Evolutionary conservation across 2,113 vertebrate genomes (phyloP), one percentile per base, ranked within the genome.

Genomic region (Nerophis ophidion): DNA sequence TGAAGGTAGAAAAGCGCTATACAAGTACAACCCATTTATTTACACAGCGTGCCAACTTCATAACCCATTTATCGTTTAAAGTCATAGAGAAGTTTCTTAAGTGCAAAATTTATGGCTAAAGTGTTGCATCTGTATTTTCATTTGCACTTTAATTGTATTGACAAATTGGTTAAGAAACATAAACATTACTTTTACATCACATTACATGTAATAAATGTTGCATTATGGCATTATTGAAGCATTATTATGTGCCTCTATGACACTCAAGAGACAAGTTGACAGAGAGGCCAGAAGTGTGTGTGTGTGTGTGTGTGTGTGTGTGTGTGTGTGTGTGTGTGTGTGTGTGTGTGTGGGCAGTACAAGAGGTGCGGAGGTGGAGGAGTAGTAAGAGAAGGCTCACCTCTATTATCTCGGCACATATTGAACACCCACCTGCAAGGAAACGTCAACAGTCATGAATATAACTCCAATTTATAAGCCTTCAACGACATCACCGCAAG

Each of bases 241-340:
- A 77, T 78, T 65, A 73, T 66, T 69, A 68, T 60, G 66, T 74
- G 57, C 74, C 77, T 76, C 72, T 63, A 50, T 79, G 77, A 69
- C 74, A 81, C 60, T 68, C 72, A 60, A 75, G 47, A 81, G 56
- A 44, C 55, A 42, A 49, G 69, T 64, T 75, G 78, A 76, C 75
- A 75, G 76, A 60, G 68, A 75, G 67, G 68, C 61, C 7, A 57
- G 53, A 45, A 63, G 48, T 40, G 38, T 40, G 38, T 26, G 26
- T 26, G 2, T 26, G 2, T 26, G 26, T 26, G 26, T 26, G 19
- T 26, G 19, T 26, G 19, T 26, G 19, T 26, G 19, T n/a, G 14
- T n/a, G 13, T 34, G 50, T 55, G 55, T 34, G 49, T 16, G 42
- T 53, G 36, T 12, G 59, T 6, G 35, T 58, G 46, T 49, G n/a